These are phyloP conservation scores for Agapetus fuscipes DNA, from an alignment of 2,888 invertebrate species.

Conservation along the genomic window DNA sequence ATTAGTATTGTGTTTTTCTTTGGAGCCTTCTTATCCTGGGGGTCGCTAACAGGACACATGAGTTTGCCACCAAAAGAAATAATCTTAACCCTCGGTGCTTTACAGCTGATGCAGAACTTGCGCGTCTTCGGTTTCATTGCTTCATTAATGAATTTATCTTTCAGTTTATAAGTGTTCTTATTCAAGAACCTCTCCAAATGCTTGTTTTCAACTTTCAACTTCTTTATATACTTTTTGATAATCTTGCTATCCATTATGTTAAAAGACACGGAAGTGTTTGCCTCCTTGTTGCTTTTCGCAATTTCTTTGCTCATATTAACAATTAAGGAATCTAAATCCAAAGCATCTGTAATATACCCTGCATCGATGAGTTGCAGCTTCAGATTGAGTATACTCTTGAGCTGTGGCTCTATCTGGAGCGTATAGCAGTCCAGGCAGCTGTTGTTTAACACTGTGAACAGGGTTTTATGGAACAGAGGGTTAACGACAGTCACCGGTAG, in stretches of 20 bases:
- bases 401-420: slow-evolving; percentile 48
- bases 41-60: slow-evolving; percentile 35
- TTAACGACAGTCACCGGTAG: slow-evolving; percentile 83
- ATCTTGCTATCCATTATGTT: slow-evolving; percentile 38
- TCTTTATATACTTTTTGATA: slow-evolving; percentile 35
- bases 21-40: slow-evolving; percentile 30
- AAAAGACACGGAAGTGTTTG: slow-evolving; percentile 33
- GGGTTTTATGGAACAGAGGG: slow-evolving; percentile 73
- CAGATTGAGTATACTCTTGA: slow-evolving; percentile 50
- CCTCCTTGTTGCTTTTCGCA: slow-evolving; percentile 28
- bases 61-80: slow-evolving; percentile 52
- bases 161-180: slow-evolving; percentile 43
- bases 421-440: slow-evolving; percentile 62
- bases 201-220: slow-evolving; percentile 29
- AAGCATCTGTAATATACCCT: slow-evolving; percentile 63
- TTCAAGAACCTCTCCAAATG: slow-evolving; percentile 29
- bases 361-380: slow-evolving; percentile 63
- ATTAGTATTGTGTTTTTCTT: slow-evolving; percentile 39
- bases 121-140: slow-evolving; percentile 39
- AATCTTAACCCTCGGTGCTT: slow-evolving; percentile 40
- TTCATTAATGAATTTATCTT: slow-evolving; percentile 36
- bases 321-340: slow-evolving; percentile 48
- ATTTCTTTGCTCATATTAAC: slow-evolving; percentile 28
- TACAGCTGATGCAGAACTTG: slow-evolving; percentile 49
- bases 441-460: slow-evolving; percentile 57